These are phyloP conservation scores for Homarus gammarus DNA, from an alignment of 2,888 invertebrate genomes.

Conservation along the genomic window DNA sequence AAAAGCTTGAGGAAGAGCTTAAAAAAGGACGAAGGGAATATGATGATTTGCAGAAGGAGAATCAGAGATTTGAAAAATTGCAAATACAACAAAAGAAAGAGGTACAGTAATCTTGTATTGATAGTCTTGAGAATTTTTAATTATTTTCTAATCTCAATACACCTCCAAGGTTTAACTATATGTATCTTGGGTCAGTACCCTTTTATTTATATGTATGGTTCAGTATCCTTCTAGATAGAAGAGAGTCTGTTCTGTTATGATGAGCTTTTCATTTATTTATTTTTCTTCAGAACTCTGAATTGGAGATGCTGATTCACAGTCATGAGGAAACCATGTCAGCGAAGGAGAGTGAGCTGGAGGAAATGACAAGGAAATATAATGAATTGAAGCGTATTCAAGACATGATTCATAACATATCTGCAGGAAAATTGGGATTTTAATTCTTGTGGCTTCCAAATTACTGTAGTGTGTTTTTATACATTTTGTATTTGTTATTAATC, in stretches of 20 bases:
- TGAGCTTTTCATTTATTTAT: conserved; percentile 1
- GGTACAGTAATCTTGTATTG: conserved; percentile 33
- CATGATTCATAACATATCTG: conserved; percentile 75
- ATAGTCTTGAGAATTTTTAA: too few species aligned
- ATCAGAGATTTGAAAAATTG: conserved; percentile 32
- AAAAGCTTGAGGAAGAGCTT: conserved; percentile 58
- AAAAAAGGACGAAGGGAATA: conserved; percentile 28
- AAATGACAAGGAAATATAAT: conserved; percentile 48
- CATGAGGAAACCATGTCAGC: conserved; percentile 69
- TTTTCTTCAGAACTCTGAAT: conserved; percentile 52
- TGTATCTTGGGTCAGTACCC: background rate
- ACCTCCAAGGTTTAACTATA: too few species aligned
- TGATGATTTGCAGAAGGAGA: conserved; percentile 52
- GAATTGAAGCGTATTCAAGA: conserved; percentile 71
- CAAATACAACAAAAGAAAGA: conserved; percentile 36
- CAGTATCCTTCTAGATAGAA: background rate
- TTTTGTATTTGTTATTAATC: too few species aligned
- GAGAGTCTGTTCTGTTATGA: background rate
- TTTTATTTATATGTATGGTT: too few species aligned
- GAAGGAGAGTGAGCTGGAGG: conserved; percentile 68
- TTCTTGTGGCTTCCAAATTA: too few species aligned
- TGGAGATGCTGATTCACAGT: conserved; percentile 69
- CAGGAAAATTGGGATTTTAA: conserved; percentile 42
- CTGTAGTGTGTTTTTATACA: too few species aligned
- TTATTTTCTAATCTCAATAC: too few species aligned